A percentile compares a stretch with the other conserved stretches of the same genome.
These are phyloP conservation scores for Cephus pygmeus DNA, from an alignment of 2,888 invertebrate genomes.

Conservation along the genomic window DNA sequence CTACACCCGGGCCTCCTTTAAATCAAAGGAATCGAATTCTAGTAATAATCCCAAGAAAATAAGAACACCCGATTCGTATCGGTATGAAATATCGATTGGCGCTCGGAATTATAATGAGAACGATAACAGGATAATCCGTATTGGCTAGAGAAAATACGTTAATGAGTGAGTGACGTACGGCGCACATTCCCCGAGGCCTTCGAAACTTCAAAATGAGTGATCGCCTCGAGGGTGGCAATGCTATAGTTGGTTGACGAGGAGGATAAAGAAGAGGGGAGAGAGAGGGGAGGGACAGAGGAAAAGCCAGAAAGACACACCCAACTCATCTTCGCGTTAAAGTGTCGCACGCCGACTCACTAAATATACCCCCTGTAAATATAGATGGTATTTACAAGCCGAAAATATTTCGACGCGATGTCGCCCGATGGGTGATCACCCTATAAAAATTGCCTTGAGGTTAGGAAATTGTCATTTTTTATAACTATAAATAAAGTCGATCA, in stretches of 20 bases:
- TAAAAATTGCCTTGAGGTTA: conserved; percentile 4
- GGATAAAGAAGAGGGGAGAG: not conserved
- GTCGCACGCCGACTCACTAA: conserved; percentile 57
- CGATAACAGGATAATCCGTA: not conserved
- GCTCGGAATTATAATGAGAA: not conserved
- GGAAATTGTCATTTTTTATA: not conserved
- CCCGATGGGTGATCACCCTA: not conserved
- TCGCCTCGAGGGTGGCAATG: conserved; percentile 43
- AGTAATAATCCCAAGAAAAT: conserved; percentile 39
- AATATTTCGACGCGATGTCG: conserved; percentile 44
- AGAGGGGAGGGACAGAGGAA: conserved; percentile 2
- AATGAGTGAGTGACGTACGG: not conserved
- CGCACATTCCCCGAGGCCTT: conserved; percentile 13
- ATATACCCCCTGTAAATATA: conserved; percentile 62
- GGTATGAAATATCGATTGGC: not conserved
- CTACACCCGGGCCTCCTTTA: conserved; percentile 44
- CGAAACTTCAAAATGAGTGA: conserved; percentile 61
- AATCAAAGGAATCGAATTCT: conserved; percentile 45
- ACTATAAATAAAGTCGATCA: not conserved
- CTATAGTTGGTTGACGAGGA: conserved; percentile 3
- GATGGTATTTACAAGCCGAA: conserved; percentile 61
- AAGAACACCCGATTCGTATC: not conserved
- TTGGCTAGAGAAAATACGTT: not conserved
- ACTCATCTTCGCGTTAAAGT: conserved; percentile 54
- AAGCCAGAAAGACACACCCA: conserved; percentile 53